phyloP scores from a whole-genome alignment of 2,888 invertebrate genomes.

The Sisyra terminalis region DNA sequence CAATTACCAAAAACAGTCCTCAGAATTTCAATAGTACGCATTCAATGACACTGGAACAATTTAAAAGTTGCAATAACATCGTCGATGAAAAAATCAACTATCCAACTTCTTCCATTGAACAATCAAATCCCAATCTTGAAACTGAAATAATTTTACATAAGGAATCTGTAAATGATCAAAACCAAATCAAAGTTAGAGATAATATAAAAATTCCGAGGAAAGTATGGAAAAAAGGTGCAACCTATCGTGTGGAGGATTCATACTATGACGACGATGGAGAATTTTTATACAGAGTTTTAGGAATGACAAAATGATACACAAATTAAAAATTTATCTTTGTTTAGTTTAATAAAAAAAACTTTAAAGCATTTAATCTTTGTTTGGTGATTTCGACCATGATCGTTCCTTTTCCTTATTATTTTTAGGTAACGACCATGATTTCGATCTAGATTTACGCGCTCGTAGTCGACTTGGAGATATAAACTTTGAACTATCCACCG shows the following conservation, averaged over 20 bases:
- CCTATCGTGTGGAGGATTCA: slow-evolving; percentile 60
- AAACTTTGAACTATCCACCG: slow-evolving; percentile 23
- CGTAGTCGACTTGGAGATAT: slow-evolving; percentile 21
- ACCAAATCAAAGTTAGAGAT: slow-evolving; percentile 31
- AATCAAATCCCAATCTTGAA: neutral
- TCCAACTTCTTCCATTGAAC: neutral
- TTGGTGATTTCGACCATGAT: slow-evolving; percentile 37
- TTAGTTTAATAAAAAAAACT: no score
- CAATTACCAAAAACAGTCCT: slow-evolving; percentile 23
- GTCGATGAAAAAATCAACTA: no score
- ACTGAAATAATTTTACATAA: slow-evolving; percentile 2
- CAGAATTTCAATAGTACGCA: no score
- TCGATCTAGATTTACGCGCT: slow-evolving; percentile 27
- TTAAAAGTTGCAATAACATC: no score
- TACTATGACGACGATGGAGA: slow-evolving; percentile 68
- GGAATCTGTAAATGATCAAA: neutral
- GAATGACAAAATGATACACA: slow-evolving; percentile 27
- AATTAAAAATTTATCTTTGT: no score
- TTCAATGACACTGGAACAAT: no score
- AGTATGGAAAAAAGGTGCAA: slow-evolving; percentile 40
- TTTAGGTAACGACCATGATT: slow-evolving; percentile 42
- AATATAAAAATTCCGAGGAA: slow-evolving; percentile 53
- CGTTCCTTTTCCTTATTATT: slow-evolving; percentile 22
- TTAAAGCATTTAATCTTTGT: neutral
- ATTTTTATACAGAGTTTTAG: slow-evolving; percentile 64